Conservation (phyloP, 2,113 vertebrate species). For the Otus sunia region DNA sequence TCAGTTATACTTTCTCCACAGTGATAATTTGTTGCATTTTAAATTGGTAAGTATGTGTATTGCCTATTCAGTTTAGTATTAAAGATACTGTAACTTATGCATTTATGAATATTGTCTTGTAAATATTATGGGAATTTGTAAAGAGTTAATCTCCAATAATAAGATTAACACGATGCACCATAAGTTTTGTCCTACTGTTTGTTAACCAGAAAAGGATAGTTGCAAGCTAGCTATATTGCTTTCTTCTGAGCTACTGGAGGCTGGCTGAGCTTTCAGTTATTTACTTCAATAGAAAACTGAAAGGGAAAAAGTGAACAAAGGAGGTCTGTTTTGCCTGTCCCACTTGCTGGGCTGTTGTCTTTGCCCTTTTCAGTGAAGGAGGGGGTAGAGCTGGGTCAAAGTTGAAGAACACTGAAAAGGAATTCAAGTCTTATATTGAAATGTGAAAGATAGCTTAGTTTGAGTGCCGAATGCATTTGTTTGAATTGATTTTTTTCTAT, state of each 20-base stretch:
- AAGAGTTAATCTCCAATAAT: conserved; percentile 22
- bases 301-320: conserved; percentile 87
- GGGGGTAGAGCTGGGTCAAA: conserved; percentile 83
- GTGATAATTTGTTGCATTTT: conserved; percentile 63
- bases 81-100: not conserved
- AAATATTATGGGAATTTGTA: not conserved
- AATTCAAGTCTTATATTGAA: conserved; percentile 79
- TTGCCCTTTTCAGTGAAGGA: conserved; percentile 85
- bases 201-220: conserved; percentile 64
- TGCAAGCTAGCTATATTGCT: conserved; percentile 57
- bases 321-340: conserved; percentile 91
- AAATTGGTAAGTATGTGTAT: conserved; percentile 20
- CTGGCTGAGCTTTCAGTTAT: conserved; percentile 78
- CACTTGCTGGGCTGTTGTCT: conserved; percentile 91
- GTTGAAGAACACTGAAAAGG: conserved; percentile 85
- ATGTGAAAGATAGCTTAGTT: conserved; percentile 81
- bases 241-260: conserved; percentile 71
- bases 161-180: conserved; percentile 33
- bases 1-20: conserved; percentile 59
- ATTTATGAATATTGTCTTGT: not conserved
- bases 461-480: conserved; percentile 60
- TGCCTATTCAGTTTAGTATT: not conserved
- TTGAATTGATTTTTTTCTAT: conserved; percentile 65
- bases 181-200: conserved; percentile 53
- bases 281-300: conserved; percentile 87